Conservation (phyloP, 1,140 invertebrate genomes). For the Neocloeon triangulifer region DNA sequence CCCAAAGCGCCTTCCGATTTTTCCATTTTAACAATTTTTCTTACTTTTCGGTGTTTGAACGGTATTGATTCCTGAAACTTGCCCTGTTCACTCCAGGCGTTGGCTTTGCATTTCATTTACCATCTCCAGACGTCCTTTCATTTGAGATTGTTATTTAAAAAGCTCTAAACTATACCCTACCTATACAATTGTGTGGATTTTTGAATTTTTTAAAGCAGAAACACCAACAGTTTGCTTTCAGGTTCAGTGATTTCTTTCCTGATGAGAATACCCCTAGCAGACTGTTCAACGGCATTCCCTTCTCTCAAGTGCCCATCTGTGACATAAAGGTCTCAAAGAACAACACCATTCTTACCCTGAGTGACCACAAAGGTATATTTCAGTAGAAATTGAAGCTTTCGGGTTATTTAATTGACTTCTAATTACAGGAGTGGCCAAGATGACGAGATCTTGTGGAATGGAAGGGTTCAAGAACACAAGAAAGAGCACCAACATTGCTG, state of each 20-base stretch:
- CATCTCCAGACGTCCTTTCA: no score
- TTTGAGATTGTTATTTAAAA: no score
- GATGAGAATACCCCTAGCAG: constrained; percentile 39
- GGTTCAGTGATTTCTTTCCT: constrained; percentile 46
- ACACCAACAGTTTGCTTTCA: no score
- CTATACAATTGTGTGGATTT: no score
- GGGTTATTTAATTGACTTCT: constrained; percentile 2
- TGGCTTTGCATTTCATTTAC: no score
- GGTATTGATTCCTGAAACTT: no score
- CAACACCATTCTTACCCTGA: constrained; percentile 64
- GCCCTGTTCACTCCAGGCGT: no score
- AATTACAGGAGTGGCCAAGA: constrained; percentile 25
- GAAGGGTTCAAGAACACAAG: constrained; percentile 89
- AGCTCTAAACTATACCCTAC: no score
- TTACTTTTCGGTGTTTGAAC: no score
- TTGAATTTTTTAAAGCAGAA: no score
- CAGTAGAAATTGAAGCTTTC: background rate
- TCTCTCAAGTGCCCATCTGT: constrained; percentile 54
- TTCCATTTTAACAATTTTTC: no score
- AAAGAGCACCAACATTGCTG: constrained; percentile 90
- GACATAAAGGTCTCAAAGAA: constrained; percentile 61
- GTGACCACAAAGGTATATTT: constrained; percentile 35
- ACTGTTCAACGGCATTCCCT: constrained; percentile 56
- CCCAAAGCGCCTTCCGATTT: no score
- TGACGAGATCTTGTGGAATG: constrained; percentile 50